phyloP scores from a whole-genome alignment of 2,113 vertebrate species.

The Scatophagus argus region DNA sequence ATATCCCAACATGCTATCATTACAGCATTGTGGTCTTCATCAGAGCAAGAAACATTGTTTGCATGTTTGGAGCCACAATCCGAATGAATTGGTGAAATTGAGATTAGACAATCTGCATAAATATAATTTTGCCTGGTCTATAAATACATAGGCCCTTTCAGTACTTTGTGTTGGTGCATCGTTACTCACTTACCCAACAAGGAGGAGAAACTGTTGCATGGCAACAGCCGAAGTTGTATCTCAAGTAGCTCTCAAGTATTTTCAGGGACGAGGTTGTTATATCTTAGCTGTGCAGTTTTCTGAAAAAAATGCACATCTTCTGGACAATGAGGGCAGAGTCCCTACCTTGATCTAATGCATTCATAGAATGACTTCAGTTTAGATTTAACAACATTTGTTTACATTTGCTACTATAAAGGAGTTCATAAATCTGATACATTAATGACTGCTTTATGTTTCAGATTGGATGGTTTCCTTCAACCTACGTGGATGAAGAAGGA shows the following conservation, averaged over 20 bases:
- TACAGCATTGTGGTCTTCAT: no score
- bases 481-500: slow-evolving; percentile 96
- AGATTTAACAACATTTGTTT: slow-evolving; percentile 22
- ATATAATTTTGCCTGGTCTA: not conserved
- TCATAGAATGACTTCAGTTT: not conserved
- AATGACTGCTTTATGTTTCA: slow-evolving; percentile 64
- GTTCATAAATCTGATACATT: slow-evolving; percentile 21
- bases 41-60: no score
- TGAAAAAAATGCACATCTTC: slow-evolving; percentile 19
- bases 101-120: no score
- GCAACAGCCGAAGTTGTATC: slow-evolving; percentile 53
- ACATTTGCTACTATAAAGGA: not conserved
- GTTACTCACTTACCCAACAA: slow-evolving; percentile 15
- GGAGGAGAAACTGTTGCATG: slow-evolving; percentile 46
- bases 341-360: not conserved
- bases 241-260: slow-evolving; percentile 34
- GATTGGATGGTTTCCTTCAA: slow-evolving; percentile 99
- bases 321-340: not conserved
- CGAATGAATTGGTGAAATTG: no score
- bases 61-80: no score
- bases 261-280: slow-evolving; percentile 4
- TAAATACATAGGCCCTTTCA: slow-evolving; percentile 31
- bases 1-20: no score
- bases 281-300: slow-evolving; percentile 7
- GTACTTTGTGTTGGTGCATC: not conserved